Conservation (phyloP, 2,797 vertebrate genomes). For the Sebastes trivittatus region DNA sequence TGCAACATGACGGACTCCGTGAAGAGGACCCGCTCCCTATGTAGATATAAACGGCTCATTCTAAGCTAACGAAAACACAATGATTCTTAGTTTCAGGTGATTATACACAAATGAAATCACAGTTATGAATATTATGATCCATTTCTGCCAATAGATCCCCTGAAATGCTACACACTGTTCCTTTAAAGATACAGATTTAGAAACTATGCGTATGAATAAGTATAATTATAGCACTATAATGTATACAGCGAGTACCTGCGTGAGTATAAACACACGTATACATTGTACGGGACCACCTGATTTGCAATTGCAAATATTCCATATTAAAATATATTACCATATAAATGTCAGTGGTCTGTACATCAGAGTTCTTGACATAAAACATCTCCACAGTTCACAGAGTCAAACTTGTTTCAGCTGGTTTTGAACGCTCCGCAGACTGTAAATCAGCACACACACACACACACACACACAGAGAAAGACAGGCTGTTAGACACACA, state of each 20-base stretch:
- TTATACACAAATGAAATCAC: too few species aligned
- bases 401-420: background rate
- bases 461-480: background rate
- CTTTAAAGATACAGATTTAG: constrained; percentile 10
- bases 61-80: too few species aligned
- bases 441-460: constrained; percentile 1
- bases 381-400: background rate
- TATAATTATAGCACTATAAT: background rate
- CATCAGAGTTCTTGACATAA: constrained; percentile 6
- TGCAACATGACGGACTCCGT: too few species aligned
- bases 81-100: too few species aligned
- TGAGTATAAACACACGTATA: background rate
- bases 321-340: background rate
- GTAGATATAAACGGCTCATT: too few species aligned
- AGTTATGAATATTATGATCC: too few species aligned
- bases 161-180: background rate
- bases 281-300: background rate
- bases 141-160: background rate
- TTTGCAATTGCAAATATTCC: constrained; percentile 31
- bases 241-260: background rate
- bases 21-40: too few species aligned
- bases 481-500: background rate
- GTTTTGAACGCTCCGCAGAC: background rate
- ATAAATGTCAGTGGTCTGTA: constrained; percentile 20
- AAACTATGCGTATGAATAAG: background rate